Evolutionary conservation across 2,888 invertebrate genomes (phyloP).

Genomic region (Pyralis farinalis): DNA sequence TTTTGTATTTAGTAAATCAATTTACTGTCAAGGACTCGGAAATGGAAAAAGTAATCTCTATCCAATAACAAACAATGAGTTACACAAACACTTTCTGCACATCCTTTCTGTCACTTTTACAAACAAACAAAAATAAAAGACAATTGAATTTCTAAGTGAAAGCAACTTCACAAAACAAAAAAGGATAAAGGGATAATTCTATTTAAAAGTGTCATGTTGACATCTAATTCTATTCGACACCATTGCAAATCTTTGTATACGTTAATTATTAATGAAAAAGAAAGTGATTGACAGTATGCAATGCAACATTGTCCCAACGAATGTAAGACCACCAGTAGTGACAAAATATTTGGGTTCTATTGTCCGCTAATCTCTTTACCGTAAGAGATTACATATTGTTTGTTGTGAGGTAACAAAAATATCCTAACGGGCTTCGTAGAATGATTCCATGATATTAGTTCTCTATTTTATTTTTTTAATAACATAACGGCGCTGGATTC

Average conservation of each 20-base stretch:
- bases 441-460: slow-evolving; percentile 16
- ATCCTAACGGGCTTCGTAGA: slow-evolving; percentile 25
- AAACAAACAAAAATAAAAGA: slow-evolving; percentile 2
- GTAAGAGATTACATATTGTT: slow-evolving; percentile 44
- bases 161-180: slow-evolving; percentile 40
- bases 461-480: too few species aligned
- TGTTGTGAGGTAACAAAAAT: slow-evolving; percentile 23
- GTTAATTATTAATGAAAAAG: slow-evolving; percentile 35
- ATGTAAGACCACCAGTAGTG: slow-evolving; percentile 70
- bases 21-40: neutral
- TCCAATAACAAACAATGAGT: neutral
- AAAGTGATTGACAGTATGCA: slow-evolving; percentile 38
- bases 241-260: slow-evolving; percentile 36
- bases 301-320: slow-evolving; percentile 29
- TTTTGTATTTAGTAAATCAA: too few species aligned
- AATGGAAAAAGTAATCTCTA: neutral
- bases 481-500: too few species aligned
- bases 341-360: slow-evolving; percentile 72
- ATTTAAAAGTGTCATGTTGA: slow-evolving; percentile 59
- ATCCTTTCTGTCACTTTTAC: slow-evolving; percentile 4
- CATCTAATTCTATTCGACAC: slow-evolving; percentile 45
- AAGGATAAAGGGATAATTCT: slow-evolving; percentile 40
- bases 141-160: slow-evolving; percentile 28
- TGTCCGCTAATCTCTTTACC: slow-evolving; percentile 42
- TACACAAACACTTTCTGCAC: slow-evolving; percentile 5